These are phyloP conservation scores for Hycleus phaleratus DNA, from an alignment of 1,140 invertebrate genomes.

Conservation along the genomic window DNA sequence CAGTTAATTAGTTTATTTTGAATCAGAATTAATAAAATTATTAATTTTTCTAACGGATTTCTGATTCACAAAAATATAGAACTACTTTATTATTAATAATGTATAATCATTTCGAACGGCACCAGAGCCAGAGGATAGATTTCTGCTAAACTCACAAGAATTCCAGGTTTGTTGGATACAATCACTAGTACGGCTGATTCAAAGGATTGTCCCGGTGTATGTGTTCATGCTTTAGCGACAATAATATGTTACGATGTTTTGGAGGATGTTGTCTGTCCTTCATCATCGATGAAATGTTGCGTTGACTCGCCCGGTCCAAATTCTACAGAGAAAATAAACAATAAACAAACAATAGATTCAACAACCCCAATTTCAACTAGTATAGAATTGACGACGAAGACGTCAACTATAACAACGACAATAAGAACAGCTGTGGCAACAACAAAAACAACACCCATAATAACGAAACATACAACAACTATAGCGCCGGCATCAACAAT, in stretches of 20 bases:
- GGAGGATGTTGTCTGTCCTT: slow-evolving; percentile 70
- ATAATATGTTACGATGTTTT: slow-evolving; percentile 76
- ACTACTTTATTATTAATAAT: too few relatives aligned
- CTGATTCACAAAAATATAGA: too few relatives aligned
- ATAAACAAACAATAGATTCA: slow-evolving; percentile 28
- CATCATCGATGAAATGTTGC: slow-evolving; percentile 72
- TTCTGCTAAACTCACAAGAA: not conserved
- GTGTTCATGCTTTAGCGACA: slow-evolving; percentile 72
- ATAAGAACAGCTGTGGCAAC: slow-evolving; percentile 41
- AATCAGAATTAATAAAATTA: too few relatives aligned
- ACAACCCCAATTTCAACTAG: slow-evolving; percentile 31
- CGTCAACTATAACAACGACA: slow-evolving; percentile 31
- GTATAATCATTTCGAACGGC: too few relatives aligned
- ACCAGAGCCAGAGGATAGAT: not conserved
- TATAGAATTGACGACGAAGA: slow-evolving; percentile 36
- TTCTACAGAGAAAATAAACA: slow-evolving; percentile 25
- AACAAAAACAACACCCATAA: slow-evolving; percentile 34
- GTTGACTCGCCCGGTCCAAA: slow-evolving; percentile 55
- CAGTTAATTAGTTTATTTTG: too few relatives aligned
- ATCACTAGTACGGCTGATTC: slow-evolving; percentile 73
- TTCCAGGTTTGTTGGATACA: slow-evolving; percentile 68
- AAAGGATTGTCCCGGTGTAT: slow-evolving; percentile 78
- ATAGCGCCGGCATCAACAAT: slow-evolving; percentile 35
- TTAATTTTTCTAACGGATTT: too few relatives aligned
- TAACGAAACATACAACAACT: slow-evolving; percentile 33